phyloP scores from a whole-genome alignment of 2,113 vertebrate genomes.

The Nanorana parkeri region DNA sequence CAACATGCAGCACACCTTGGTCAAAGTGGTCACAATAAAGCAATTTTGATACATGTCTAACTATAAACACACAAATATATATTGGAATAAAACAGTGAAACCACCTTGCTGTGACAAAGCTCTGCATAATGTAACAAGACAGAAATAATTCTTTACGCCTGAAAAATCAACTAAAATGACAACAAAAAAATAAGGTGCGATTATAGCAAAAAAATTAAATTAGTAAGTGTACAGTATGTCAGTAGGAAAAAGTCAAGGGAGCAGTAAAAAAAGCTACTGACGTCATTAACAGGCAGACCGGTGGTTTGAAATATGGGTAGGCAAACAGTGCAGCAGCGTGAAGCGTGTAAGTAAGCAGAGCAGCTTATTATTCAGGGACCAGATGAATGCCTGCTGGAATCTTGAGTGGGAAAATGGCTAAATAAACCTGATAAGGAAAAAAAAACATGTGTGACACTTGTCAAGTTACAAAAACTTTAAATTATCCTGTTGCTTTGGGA shows the following conservation, averaged over 20 bases:
- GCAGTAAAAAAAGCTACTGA: constrained; percentile 32
- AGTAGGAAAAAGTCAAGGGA: constrained; percentile 23
- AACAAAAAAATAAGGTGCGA: too few relatives aligned
- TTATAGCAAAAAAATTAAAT: background rate
- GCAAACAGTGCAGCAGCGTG: constrained; percentile 40
- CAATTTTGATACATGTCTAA: too few relatives aligned
- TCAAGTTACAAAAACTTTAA: constrained; percentile 41
- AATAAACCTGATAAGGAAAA: constrained; percentile 34
- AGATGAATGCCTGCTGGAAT: constrained; percentile 45
- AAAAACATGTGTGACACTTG: constrained; percentile 34
- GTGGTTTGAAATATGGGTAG: constrained; percentile 37
- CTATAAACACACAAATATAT: too few relatives aligned
- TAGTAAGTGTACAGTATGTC: constrained; percentile 10
- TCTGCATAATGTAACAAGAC: too few relatives aligned
- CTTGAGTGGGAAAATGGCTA: constrained; percentile 30
- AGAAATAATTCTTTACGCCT: too few relatives aligned
- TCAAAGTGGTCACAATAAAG: too few relatives aligned
- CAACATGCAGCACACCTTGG: too few relatives aligned
- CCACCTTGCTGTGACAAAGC: too few relatives aligned
- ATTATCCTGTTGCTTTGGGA: constrained; percentile 9
- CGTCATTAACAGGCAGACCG: constrained; percentile 31
- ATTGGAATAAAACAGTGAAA: too few relatives aligned
- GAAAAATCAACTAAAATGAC: too few relatives aligned
- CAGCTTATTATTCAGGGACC: constrained; percentile 42
- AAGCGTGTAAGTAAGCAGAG: constrained; percentile 36